Conservation (phyloP, 35 echinoderm and acorn worm species). For the Stichopus chloronotus region DNA sequence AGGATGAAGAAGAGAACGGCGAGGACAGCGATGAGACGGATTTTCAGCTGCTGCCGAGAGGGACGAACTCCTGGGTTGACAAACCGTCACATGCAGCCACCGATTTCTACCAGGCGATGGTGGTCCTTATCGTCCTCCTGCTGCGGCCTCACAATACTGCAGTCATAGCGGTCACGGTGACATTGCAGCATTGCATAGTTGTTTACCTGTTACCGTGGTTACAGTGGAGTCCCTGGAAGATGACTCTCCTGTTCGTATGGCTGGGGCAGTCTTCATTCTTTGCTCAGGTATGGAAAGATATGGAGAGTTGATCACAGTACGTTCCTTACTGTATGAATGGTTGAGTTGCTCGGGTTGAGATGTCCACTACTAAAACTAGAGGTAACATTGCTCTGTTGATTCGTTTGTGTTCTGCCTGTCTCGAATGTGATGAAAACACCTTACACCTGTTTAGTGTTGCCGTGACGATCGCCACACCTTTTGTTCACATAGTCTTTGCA, state of each 20-base stretch:
- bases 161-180: constrained; percentile 77
- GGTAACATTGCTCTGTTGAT: no score
- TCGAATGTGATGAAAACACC: no score
- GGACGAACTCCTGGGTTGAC: neutral
- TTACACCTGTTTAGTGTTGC: no score
- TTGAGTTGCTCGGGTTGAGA: no score
- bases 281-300: constrained; percentile 69
- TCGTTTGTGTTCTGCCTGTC: no score
- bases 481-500: no score
- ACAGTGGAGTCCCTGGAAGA: constrained; percentile 80
- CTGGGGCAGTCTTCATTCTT: constrained; percentile 91
- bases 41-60: neutral
- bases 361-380: no score
- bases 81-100: constrained; percentile 16
- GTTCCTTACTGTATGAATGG: no score
- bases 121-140: constrained; percentile 74
- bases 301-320: neutral
- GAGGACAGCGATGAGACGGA: neutral
- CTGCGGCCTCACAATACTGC: constrained; percentile 90
- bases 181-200: constrained; percentile 77
- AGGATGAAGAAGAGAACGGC: constrained; percentile 9
- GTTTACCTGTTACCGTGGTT: constrained; percentile 76
- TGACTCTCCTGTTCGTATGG: constrained; percentile 86
- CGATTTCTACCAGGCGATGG: constrained; percentile 56
- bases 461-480: no score